Evolutionary conservation across 2,113 vertebrate genomes (phyloP), one percentile per base, ranked within the genome.

Genomic region (Lophura nycthemera): DNA sequence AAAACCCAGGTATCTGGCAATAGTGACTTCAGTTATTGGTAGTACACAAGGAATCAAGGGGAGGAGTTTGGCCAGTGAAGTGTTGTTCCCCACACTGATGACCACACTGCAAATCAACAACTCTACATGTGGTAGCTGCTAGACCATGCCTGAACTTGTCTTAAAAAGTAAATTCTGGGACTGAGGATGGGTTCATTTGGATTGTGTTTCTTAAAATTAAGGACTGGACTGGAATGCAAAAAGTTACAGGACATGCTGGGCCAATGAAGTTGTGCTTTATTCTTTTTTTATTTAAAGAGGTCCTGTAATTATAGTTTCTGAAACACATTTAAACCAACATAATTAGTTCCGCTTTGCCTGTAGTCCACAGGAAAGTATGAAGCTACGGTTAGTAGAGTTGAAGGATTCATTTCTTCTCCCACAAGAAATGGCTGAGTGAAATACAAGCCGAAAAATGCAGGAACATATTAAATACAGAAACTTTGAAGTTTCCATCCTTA

Each of bases 241-340:
- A 4, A 80, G 21, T 11, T 60, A 10, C 4, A 30, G 3, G 27
- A 18, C 25, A 11, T 38, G 65, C 43, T 40, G 52, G 43, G 22
- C 57, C 24, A 2, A 74, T 20, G 2, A 71, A 3, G 1, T 1
- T 0, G 0, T 2, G 6, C 15, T n/a, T 8, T 65, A 30, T 65
- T 81, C 38, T 60, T 18, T 83, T 85, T 34, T 43, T 69, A 11
- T 76, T 90, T 72, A 40, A 65, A 27, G 30, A 64, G 4, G 3
- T 89, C 12, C 14, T 38, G n/a, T 7, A 34, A 10, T 24, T 65
- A 42, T 0, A 38, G 8, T 38, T 88, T 70, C 13, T 82, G 90
- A 89, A 85, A 11, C 7, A 38, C 15, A 19, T 18, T 24, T 10
- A 30, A 74, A 59, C 11, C 13, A 7, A n/a, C 42, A 29, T 42